Evolutionary conservation across 2,113 vertebrate genomes (phyloP).

Genomic region (Potamarius usumacintae): DNA sequence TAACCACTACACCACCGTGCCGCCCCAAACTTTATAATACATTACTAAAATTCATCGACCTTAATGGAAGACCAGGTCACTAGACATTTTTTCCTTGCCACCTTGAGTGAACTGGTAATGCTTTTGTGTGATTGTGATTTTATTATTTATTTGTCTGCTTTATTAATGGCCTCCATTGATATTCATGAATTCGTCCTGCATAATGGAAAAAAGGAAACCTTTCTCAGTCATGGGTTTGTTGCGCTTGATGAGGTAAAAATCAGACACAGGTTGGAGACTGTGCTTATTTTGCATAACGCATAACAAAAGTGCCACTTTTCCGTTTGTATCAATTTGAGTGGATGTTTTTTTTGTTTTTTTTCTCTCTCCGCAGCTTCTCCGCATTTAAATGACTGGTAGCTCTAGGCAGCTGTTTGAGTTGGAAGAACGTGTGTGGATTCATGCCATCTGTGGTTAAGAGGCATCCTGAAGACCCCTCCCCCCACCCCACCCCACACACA

Average conservation of each 20-base stretch:
- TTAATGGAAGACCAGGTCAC: neutral
- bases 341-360: neutral
- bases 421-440: conserved; percentile 20
- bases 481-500: conserved; percentile 18
- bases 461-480: conserved; percentile 25
- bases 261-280: neutral
- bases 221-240: neutral
- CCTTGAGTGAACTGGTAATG: neutral
- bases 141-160: neutral
- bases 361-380: neutral
- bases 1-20: too few species aligned
- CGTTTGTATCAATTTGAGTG: neutral
- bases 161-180: conserved; percentile 7
- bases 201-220: neutral
- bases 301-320: conserved; percentile 2
- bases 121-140: conserved; percentile 7
- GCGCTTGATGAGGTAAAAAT: conserved; percentile 24
- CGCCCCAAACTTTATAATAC: neutral
- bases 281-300: conserved; percentile 9
- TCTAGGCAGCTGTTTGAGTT: conserved; percentile 29
- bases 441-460: conserved; percentile 36
- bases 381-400: conserved; percentile 30
- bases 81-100: neutral
- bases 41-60: conserved; percentile 30
- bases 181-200: conserved; percentile 15